Base-by-base conservation (phyloP, 2,888 invertebrate genomes). In the Hyppa rectilinea region DNA sequence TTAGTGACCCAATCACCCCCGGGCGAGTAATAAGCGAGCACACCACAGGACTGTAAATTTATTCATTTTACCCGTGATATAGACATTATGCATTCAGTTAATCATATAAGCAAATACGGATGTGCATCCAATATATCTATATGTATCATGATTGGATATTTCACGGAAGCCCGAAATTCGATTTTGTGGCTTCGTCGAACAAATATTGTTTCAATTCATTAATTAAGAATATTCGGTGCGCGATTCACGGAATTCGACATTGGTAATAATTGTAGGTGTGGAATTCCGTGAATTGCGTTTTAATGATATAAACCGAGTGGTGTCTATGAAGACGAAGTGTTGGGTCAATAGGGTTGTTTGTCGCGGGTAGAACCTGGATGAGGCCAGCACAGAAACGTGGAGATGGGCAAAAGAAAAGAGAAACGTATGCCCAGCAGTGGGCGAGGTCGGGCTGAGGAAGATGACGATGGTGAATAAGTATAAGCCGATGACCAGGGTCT, bases 91-190 rank as follows among this genome's bases (percentile, higher is more conserved):
- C 23, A 47, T 47, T 23, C 10, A 62, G 4, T 31, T 23, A 23
- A 12, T 20, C 23, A n/a, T 45, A 14, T n/a, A 17, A 31, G n/a
- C 50, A 59, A 14, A 34, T 43, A 36, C 20, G 2, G 4, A 31
- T 10, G 40, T 45, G 45, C 34, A 52, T 52, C 29, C n/a, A n/a
- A n/a, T n/a, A n/a, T n/a, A n/a, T n/a, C n/a, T n/a, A n/a, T n/a
- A n/a, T n/a, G n/a, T n/a, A n/a, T n/a, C n/a, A n/a, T n/a, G 10
- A 47, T 34, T 65, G n/a, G 10, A 26, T 36, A 38, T 64, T 61
- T 26, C 12, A 26, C 43, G 4, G 3, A 43, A 26, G 7, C 31
- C 5, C 31, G 7, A 26, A 43, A 34, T 45, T 34, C 2, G 34
- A 43, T 47, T 10, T 23, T 38, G 36, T 10, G 38, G 36, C 36